Conservation (phyloP, 2,888 invertebrate genomes). For the Scaptomyza cyrtandrae region DNA sequence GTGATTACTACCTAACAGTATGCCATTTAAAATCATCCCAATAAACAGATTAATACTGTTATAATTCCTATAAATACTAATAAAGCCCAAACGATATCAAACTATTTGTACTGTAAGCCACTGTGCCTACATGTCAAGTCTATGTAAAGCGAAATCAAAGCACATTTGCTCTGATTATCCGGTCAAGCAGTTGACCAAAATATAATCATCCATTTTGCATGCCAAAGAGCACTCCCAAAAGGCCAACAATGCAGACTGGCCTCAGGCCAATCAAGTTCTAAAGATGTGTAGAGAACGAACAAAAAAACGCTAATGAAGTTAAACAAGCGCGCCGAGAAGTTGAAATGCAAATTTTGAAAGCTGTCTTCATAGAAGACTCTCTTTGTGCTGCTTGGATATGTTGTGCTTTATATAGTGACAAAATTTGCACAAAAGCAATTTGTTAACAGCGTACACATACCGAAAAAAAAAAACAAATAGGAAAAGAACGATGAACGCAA, state of each 20-base stretch:
- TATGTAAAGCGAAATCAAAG: conserved; percentile 38
- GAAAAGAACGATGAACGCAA: conserved; percentile 17
- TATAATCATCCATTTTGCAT: conserved; percentile 43
- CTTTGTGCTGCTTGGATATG: conserved; percentile 21
- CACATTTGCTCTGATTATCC: conserved; percentile 73
- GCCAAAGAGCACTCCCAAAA: conserved; percentile 28
- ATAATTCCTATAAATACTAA: too few species aligned
- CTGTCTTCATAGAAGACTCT: conserved; percentile 13
- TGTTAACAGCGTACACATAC: conserved; percentile 55
- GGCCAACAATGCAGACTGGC: conserved; percentile 22
- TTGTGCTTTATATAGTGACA: conserved; percentile 52
- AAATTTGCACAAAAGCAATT: conserved; percentile 79
- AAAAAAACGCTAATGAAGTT: conserved; percentile 68
- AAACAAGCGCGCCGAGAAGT: conserved; percentile 38
- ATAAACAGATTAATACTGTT: too few species aligned
- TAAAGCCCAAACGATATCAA: too few species aligned
- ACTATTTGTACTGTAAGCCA: conserved; percentile 10
- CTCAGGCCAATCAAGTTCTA: conserved; percentile 39
- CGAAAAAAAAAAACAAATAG: conserved; percentile 5
- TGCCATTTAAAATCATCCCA: too few species aligned
- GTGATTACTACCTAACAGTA: not conserved
- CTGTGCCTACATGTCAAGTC: conserved; percentile 25
- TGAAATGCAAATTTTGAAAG: conserved; percentile 48
- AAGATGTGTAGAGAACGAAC: not conserved
- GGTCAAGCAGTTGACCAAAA: conserved; percentile 67